A percentile compares a stretch with the other conserved stretches of the same genome.
phyloP scores from a whole-genome alignment of 2,113 vertebrate genomes.

The Cheirogaleus medius region DNA sequence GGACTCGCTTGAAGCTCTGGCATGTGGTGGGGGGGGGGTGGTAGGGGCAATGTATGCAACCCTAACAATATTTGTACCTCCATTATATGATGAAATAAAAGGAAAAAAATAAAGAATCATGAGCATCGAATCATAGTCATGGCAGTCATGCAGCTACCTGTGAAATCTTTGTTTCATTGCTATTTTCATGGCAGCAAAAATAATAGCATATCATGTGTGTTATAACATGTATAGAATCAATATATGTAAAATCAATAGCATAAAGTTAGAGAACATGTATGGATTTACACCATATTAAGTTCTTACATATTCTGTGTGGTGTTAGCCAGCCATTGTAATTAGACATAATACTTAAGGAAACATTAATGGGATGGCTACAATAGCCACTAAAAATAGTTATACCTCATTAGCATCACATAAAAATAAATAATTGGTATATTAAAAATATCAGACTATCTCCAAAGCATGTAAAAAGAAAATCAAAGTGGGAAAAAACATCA shows the following conservation, averaged over 20 bases:
- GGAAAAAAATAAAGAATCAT: not conserved
- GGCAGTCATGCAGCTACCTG: too few species aligned
- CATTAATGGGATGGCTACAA: not conserved
- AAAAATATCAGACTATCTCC: not conserved
- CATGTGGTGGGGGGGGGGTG: too few species aligned
- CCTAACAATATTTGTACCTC: too few species aligned
- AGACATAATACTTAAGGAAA: not conserved
- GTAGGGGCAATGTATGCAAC: too few species aligned
- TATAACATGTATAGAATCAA: not conserved
- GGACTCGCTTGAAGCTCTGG: too few species aligned
- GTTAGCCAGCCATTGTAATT: not conserved
- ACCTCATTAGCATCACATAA: not conserved
- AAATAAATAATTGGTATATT: not conserved
- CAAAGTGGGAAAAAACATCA: too few species aligned
- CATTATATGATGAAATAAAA: too few species aligned
- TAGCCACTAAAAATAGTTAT: not conserved
- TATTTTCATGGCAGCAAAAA: not conserved
- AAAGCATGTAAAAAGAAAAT: not conserved
- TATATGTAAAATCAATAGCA: not conserved
- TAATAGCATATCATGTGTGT: not conserved
- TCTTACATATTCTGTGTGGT: not conserved
- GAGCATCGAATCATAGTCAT: not conserved
- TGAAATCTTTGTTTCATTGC: not conserved
- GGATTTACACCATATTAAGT: not conserved
- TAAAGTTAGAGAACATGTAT: not conserved